A percentile compares a stretch with the other conserved stretches of the same genome.
Evolutionary conservation across 2,888 invertebrate species (phyloP).

Genomic region (Carcina quercana): DNA sequence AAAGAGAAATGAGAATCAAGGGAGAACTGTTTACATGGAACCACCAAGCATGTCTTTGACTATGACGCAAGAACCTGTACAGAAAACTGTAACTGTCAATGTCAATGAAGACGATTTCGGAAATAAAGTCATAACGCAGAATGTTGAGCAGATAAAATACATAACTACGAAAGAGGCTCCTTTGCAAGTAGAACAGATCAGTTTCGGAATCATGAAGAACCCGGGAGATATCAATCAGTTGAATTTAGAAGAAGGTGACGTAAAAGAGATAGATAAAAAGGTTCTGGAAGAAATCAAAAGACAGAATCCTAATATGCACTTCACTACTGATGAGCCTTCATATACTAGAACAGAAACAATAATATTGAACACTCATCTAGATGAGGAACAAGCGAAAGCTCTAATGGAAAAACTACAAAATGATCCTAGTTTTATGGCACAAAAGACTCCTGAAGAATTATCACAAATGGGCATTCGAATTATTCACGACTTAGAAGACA

Average conservation of each 20-base stretch:
- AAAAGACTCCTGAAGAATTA: conserved; percentile 58
- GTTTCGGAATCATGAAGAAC: conserved; percentile 58
- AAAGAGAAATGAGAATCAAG: conserved; percentile 50
- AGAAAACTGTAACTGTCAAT: conserved; percentile 67
- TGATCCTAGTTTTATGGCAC: conserved; percentile 63
- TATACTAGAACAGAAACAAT: conserved; percentile 69
- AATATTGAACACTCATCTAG: conserved; percentile 68
- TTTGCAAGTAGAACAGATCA: conserved; percentile 63
- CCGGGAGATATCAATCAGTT: conserved; percentile 49
- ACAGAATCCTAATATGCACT: conserved; percentile 64
- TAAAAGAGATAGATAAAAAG: conserved; percentile 55
- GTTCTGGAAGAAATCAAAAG: conserved; percentile 60
- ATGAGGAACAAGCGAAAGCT: conserved; percentile 59
- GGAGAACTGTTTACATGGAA: conserved; percentile 60
- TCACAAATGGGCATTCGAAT: conserved; percentile 58
- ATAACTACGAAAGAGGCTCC: conserved; percentile 60
- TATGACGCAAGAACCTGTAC: conserved; percentile 65
- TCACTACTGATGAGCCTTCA: conserved; percentile 59
- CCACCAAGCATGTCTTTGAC: conserved; percentile 58
- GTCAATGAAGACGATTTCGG: conserved; percentile 67
- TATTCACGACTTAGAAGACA: conserved; percentile 57
- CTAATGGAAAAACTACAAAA: conserved; percentile 62
- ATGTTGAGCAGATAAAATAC: conserved; percentile 60
- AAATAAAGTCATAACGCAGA: conserved; percentile 66
- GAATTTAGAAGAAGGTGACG: conserved; percentile 57